Conservation (phyloP, 30 jellyfish, hydroid and myxozoan genomes). For the Aurelia aurita region DNA sequence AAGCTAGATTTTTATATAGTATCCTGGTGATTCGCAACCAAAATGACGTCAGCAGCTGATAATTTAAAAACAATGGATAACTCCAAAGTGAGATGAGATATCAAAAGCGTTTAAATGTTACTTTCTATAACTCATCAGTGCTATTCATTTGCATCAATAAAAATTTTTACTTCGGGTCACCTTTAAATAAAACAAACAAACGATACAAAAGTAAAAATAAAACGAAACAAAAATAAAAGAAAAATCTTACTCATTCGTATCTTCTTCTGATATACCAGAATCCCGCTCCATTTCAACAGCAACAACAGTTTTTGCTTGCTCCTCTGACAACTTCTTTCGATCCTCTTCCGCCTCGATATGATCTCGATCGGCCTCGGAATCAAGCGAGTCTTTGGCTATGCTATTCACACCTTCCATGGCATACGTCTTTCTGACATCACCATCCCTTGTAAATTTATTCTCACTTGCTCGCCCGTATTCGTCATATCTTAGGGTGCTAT, state of each 20-base stretch:
- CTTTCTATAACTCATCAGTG: too few species aligned
- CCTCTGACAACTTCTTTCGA: not conserved
- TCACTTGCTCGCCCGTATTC: slow-evolving; percentile 44
- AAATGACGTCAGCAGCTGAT: too few species aligned
- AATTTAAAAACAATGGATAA: too few species aligned
- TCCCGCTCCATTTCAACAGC: slow-evolving; percentile 10
- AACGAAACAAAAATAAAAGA: not conserved
- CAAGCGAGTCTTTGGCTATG: not conserved
- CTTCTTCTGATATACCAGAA: slow-evolving; percentile 15
- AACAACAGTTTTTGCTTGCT: not conserved
- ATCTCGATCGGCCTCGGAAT: not conserved
- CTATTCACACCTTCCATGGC: not conserved
- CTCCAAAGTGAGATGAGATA: too few species aligned
- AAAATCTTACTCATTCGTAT: slow-evolving; percentile 20
- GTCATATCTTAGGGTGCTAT: slow-evolving; percentile 47
- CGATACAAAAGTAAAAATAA: too few species aligned
- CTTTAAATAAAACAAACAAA: not conserved
- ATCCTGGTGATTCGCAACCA: too few species aligned
- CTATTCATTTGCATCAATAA: too few species aligned
- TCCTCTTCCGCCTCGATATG: not conserved
- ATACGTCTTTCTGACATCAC: not conserved
- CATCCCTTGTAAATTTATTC: not conserved
- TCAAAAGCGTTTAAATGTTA: too few species aligned
- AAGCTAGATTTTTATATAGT: too few species aligned
- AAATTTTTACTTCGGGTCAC: too few species aligned